A percentile compares a stretch with the other conserved stretches of the same genome.
phyloP scores from a whole-genome alignment of 2,888 invertebrate genomes.

The Pycnomerus fuliginosus region DNA sequence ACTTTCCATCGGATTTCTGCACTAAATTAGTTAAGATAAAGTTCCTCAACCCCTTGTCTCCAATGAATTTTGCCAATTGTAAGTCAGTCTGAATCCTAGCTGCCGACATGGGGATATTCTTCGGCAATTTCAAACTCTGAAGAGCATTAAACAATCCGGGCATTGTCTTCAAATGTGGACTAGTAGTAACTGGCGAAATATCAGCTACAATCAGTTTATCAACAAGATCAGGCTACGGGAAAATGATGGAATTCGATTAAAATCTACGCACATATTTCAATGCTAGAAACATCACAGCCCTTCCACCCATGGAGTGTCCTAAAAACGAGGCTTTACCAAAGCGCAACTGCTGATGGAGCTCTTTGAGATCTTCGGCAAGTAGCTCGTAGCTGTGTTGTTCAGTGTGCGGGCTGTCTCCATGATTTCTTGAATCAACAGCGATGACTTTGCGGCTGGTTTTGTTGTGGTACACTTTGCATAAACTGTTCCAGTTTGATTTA shows the following conservation, averaged over 20 bases:
- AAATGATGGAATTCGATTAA: constrained; percentile 19
- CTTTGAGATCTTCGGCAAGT: constrained; percentile 72
- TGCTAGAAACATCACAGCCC: constrained; percentile 83
- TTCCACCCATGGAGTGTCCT: constrained; percentile 97
- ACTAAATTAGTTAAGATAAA: constrained; percentile 86
- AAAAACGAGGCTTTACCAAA: constrained; percentile 68
- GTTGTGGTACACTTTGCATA: constrained; percentile 63
- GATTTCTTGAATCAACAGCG: constrained; percentile 85
- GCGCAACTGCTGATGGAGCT: constrained; percentile 63
- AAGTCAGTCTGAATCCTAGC: constrained; percentile 68
- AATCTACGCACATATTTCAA: constrained; percentile 61
- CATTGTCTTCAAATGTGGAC: constrained; percentile 64
- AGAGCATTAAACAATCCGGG: constrained; percentile 67
- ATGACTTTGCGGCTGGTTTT: constrained; percentile 52
- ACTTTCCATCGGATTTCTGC: constrained; percentile 45
- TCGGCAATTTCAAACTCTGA: constrained; percentile 60
- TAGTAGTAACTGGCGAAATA: constrained; percentile 66
- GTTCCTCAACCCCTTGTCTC: constrained; percentile 63
- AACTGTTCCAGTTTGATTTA: constrained; percentile 82
- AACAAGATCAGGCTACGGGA: constrained; percentile 59
- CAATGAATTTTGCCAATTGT: constrained; percentile 61
- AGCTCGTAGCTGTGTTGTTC: constrained; percentile 69
- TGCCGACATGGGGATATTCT: constrained; percentile 65
- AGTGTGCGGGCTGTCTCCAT: constrained; percentile 89
- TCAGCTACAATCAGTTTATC: constrained; percentile 71